phyloP scores from a whole-genome alignment of 2,888 invertebrate genomes.

The Heliconius hortense region DNA sequence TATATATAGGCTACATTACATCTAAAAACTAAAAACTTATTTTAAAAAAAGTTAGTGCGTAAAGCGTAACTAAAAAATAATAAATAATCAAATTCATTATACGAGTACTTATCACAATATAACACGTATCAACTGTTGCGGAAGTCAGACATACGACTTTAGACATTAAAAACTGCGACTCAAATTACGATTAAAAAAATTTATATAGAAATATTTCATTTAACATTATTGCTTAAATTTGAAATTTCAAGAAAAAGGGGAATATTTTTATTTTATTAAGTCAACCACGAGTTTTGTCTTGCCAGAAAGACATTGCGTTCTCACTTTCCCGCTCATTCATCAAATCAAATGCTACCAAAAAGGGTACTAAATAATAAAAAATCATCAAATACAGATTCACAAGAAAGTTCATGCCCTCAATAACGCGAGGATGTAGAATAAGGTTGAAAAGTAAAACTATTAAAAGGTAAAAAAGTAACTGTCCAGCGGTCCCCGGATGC shows the following conservation, averaged over 20 bases:
- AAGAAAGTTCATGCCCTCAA: constrained; percentile 23
- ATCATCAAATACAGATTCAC: neutral
- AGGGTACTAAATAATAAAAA: neutral
- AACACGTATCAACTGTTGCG: neutral
- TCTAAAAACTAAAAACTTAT: too few relatives aligned
- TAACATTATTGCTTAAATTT: neutral
- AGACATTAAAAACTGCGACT: neutral
- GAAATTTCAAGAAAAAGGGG: neutral
- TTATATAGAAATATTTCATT: neutral
- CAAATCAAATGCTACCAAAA: too few relatives aligned
- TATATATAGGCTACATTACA: neutral
- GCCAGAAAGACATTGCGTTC: too few relatives aligned
- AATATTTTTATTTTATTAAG: neutral
- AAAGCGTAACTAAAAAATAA: neutral
- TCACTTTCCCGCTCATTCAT: too few relatives aligned
- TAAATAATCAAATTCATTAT: neutral
- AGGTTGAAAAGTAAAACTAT: constrained; percentile 13
- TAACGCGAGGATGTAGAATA: constrained; percentile 18
- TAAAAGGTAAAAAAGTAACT: constrained; percentile 38
- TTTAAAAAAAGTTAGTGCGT: too few relatives aligned
- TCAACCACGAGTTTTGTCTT: neutral
- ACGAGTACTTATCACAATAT: too few relatives aligned
- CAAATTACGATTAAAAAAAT: neutral
- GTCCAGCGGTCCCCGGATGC: constrained; percentile 43
- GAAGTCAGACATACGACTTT: neutral